Percentiles rank a stretch among this genome's conserved stretches.
Evolutionary conservation across 2,888 invertebrate genomes (phyloP).

Genomic region (Nudaria mundana): DNA sequence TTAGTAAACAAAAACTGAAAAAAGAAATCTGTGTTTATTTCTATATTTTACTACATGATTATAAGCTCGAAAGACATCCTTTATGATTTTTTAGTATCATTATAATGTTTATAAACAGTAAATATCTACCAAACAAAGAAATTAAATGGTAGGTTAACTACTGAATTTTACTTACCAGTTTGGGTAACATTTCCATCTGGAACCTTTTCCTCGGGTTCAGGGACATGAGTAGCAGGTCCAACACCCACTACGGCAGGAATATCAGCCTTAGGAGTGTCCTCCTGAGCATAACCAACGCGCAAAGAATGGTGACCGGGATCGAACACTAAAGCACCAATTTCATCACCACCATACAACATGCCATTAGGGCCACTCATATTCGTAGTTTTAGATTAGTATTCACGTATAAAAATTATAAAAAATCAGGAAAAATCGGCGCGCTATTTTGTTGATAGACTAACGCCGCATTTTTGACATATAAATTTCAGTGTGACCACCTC

Average conservation of each 20-base stretch:
- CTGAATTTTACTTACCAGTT: constrained; percentile 50
- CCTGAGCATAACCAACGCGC: constrained; percentile 96
- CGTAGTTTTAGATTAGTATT: constrained; percentile 3
- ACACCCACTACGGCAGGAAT: constrained; percentile 96
- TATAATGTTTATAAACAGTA: no score
- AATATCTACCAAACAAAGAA: no score
- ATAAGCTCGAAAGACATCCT: no score
- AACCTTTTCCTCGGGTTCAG: constrained; percentile 88
- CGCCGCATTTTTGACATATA: no score
- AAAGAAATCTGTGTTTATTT: no score
- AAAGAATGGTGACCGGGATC: constrained; percentile 91
- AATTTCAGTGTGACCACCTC: no score
- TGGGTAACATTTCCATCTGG: constrained; percentile 87
- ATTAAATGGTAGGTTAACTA: no score
- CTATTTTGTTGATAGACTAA: constrained; percentile 24
- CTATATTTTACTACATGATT: no score
- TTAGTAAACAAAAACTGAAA: no score
- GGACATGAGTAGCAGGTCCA: constrained; percentile 85
- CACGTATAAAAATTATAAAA: background rate
- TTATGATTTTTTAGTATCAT: no score
- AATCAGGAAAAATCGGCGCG: constrained; percentile 22
- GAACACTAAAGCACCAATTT: constrained; percentile 98
- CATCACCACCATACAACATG: constrained; percentile 96
- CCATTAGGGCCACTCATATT: constrained; percentile 79
- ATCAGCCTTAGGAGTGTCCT: constrained; percentile 99